phyloP scores from a whole-genome alignment of 2,888 invertebrate species.

The Cataglyphis albicans region DNA sequence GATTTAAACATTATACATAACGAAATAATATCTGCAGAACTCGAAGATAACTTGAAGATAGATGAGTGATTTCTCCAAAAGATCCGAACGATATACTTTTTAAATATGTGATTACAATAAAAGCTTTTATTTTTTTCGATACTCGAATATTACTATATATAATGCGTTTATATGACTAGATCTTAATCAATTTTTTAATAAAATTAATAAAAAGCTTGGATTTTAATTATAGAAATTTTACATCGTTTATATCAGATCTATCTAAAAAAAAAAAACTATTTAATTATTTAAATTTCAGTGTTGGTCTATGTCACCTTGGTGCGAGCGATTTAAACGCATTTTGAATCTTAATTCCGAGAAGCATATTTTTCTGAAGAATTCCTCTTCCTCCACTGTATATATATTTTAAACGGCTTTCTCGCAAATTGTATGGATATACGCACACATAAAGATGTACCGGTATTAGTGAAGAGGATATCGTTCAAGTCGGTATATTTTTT shows the following conservation, averaged over 20 bases:
- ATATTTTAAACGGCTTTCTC: neutral
- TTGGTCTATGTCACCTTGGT: neutral
- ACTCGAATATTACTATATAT: neutral
- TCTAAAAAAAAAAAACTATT: neutral
- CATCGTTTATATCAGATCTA: neutral
- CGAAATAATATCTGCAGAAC: neutral
- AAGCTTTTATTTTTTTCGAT: neutral
- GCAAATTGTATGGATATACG: neutral
- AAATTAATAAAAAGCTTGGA: neutral
- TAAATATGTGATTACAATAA: constrained; percentile 17
- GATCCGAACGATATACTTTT: neutral
- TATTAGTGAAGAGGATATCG: constrained; percentile 48
- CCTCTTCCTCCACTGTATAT: neutral
- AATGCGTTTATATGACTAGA: neutral
- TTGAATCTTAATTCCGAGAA: neutral
- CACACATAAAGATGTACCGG: neutral
- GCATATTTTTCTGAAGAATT: neutral
- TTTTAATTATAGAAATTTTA: neutral
- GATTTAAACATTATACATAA: neutral
- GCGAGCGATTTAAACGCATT: neutral
- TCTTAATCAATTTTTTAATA: neutral
- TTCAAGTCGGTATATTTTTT: constrained; percentile 61
- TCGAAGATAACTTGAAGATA: neutral
- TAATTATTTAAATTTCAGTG: neutral
- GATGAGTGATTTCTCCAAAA: neutral